A percentile compares a stretch with the other conserved stretches of the same genome.
Evolutionary conservation across 2,888 invertebrate genomes (phyloP).

Genomic region (Sesia bembeciformis): DNA sequence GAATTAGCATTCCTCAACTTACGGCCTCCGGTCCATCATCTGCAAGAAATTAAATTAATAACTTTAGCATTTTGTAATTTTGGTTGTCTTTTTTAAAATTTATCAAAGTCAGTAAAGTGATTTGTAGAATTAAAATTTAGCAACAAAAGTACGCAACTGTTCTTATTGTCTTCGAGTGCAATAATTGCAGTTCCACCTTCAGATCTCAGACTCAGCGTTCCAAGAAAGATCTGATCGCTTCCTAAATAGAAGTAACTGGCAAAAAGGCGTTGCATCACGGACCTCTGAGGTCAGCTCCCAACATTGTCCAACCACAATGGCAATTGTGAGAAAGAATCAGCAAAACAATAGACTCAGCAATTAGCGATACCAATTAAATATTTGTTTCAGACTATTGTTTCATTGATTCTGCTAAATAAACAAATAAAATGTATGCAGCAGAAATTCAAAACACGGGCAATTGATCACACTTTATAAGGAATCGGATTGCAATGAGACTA

Average conservation of each 20-base stretch:
- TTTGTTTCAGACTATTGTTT: conserved; percentile 45
- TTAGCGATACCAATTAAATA: conserved; percentile 65
- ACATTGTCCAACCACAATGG: conserved; percentile 68
- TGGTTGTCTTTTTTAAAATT: neutral
- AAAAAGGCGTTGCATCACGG: conserved; percentile 47
- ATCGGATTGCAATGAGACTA: conserved; percentile 7
- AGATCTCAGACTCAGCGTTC: conserved; percentile 20
- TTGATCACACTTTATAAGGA: conserved; percentile 12
- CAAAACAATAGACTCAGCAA: conserved; percentile 61
- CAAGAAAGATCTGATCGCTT: conserved; percentile 19
- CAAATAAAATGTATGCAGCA: conserved; percentile 29
- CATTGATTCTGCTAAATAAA: conserved; percentile 23
- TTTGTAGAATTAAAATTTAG: neutral
- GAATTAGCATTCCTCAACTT: conserved; percentile 61
- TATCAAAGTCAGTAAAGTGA: neutral
- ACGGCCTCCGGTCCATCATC: conserved; percentile 42
- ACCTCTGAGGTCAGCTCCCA: conserved; percentile 65
- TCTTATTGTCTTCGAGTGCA: neutral
- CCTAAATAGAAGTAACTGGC: conserved; percentile 20
- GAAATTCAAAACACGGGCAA: conserved; percentile 3
- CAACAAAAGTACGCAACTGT: neutral
- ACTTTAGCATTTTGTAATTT: neutral
- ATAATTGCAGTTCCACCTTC: conserved; percentile 4
- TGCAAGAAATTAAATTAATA: conserved; percentile 33
- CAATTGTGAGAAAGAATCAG: conserved; percentile 64